Evolutionary conservation across 2,113 vertebrate species (phyloP).

Genomic region (Pomatorhinus ruficollis): DNA sequence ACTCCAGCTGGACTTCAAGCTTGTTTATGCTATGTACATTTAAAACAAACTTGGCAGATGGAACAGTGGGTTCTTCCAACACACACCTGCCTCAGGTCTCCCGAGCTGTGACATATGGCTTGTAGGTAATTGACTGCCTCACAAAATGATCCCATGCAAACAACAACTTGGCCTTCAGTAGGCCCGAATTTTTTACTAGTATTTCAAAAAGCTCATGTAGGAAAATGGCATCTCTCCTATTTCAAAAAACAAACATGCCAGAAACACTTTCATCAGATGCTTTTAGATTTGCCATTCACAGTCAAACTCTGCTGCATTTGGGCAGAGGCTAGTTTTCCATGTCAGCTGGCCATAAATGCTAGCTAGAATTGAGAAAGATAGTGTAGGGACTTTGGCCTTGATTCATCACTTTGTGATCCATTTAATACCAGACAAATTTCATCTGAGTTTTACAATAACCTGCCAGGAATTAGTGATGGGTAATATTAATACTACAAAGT

Average conservation of each 20-base stretch:
- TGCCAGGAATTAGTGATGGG: not conserved
- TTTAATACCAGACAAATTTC: not conserved
- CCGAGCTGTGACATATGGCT: not conserved
- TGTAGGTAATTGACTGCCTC: not conserved
- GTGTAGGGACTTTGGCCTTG: not conserved
- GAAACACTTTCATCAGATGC: not conserved
- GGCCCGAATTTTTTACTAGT: not conserved
- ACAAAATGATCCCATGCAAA: not conserved
- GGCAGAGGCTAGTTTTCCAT: not conserved
- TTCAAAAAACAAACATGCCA: not conserved
- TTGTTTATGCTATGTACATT: not conserved
- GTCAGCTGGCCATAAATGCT: not conserved
- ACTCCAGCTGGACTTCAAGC: not conserved
- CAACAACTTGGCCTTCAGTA: not conserved
- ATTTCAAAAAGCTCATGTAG: not conserved
- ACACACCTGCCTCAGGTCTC: not conserved
- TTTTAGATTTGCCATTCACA: not conserved
- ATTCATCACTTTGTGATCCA: not conserved
- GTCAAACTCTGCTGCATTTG: not conserved
- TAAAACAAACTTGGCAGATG: slow-evolving; percentile 16
- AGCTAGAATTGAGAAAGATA: not conserved
- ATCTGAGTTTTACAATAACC: not conserved
- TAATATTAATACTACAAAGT: not conserved
- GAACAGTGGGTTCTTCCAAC: not conserved
- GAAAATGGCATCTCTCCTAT: not conserved